A percentile compares a stretch with the other conserved stretches of the same genome.
Conservation (phyloP, 2,888 invertebrate species). For the Cotesia congregata region DNA sequence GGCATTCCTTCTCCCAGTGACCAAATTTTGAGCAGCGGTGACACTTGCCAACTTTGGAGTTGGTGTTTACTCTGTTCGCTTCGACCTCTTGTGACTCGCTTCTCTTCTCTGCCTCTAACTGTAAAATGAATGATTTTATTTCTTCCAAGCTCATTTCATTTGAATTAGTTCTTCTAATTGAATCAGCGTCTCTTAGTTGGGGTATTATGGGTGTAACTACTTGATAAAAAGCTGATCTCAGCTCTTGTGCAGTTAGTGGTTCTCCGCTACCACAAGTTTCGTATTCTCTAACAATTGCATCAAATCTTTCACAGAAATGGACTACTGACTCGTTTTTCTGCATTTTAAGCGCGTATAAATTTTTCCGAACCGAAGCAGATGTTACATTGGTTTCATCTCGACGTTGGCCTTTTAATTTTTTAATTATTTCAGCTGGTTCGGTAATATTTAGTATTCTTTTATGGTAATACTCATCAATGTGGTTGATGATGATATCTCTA, state of each 20-base stretch:
- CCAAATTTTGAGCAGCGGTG: too few species aligned
- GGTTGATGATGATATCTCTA: slow-evolving; percentile 12
- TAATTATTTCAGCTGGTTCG: not conserved
- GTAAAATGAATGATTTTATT: slow-evolving; percentile 34
- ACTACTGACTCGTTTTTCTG: slow-evolving; percentile 8
- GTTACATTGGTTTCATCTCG: slow-evolving; percentile 39
- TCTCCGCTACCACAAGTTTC: not conserved
- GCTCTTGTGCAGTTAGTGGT: slow-evolving; percentile 29
- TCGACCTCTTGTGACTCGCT: not conserved
- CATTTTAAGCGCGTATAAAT: slow-evolving; percentile 34
- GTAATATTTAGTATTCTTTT: not conserved
- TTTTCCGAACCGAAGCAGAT: slow-evolving; percentile 42
- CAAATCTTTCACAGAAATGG: slow-evolving; percentile 30
- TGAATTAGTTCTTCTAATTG: slow-evolving; percentile 1
- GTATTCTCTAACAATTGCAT: slow-evolving; percentile 7
- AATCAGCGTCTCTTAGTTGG: slow-evolving; percentile 23
- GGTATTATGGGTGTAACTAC: slow-evolving; percentile 42
- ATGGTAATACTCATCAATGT: slow-evolving; percentile 3
- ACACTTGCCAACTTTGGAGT: too few species aligned
- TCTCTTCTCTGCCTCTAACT: slow-evolving; percentile 33
- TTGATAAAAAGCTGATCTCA: slow-evolving; percentile 44
- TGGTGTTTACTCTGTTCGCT: not conserved
- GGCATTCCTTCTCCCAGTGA: too few species aligned
- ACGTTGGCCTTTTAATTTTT: not conserved
- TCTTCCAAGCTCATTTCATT: slow-evolving; percentile 22